These are phyloP conservation scores for Pheosia gnoma DNA, from an alignment of 2,888 invertebrate genomes.

Conservation along the genomic window DNA sequence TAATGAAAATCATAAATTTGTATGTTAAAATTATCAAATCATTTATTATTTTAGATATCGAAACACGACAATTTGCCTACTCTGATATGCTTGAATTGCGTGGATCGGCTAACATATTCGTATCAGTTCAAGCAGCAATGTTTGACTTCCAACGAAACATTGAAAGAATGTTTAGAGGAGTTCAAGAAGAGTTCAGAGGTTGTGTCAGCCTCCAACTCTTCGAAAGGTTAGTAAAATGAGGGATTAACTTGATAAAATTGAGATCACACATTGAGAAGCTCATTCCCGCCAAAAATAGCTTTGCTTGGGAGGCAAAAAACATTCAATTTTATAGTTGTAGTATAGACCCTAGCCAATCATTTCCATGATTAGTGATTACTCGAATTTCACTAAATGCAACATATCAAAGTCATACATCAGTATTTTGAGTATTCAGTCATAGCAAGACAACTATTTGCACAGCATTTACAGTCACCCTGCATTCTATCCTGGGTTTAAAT, in stretches of 20 bases:
- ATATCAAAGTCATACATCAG: no score
- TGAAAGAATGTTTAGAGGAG: slow-evolving; percentile 78
- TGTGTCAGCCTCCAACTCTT: slow-evolving; percentile 51
- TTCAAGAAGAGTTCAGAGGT: slow-evolving; percentile 72
- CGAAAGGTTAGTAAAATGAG: slow-evolving; percentile 53
- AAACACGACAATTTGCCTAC: slow-evolving; percentile 78
- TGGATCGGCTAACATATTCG: slow-evolving; percentile 75
- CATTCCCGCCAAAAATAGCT: slow-evolving; percentile 25
- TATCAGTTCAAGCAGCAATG: slow-evolving; percentile 82
- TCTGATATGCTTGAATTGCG: slow-evolving; percentile 78
- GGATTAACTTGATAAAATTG: not conserved
- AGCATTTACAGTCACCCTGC: no score
- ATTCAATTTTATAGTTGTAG: not conserved
- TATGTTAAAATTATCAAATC: slow-evolving; percentile 7
- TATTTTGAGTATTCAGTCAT: no score
- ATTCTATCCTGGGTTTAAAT: no score
- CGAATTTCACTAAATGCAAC: no score
- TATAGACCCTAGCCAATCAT: no score
- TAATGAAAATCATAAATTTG: slow-evolving; percentile 15
- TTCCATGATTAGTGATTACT: no score
- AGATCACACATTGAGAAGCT: not conserved
- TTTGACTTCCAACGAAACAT: slow-evolving; percentile 73
- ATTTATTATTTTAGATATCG: slow-evolving; percentile 61
- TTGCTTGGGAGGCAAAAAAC: not conserved
- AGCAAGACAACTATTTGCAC: no score